phyloP scores from a whole-genome alignment of 2,888 invertebrate species.

The Standfussiana lucernea region DNA sequence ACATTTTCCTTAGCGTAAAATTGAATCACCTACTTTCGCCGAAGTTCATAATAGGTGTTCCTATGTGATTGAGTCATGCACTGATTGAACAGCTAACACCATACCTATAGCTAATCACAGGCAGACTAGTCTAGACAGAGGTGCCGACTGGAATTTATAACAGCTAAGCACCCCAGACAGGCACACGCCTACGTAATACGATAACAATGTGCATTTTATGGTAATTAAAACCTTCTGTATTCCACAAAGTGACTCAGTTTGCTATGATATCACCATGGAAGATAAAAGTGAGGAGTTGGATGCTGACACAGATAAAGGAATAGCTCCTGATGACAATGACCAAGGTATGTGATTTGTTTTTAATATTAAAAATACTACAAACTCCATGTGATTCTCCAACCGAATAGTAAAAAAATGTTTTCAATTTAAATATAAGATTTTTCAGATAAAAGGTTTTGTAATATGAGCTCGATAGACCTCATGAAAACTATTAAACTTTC shows the following conservation, averaged over 20 bases:
- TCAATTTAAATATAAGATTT: background rate
- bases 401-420: background rate
- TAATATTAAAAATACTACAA: background rate
- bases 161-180: slow-evolving; percentile 53
- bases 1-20: slow-evolving; percentile 4
- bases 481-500: slow-evolving; percentile 39
- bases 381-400: background rate
- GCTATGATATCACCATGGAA: slow-evolving; percentile 36
- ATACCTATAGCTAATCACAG: slow-evolving; percentile 41
- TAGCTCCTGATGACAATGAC: slow-evolving; percentile 50
- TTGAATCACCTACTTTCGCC: slow-evolving; percentile 17
- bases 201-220: slow-evolving; percentile 49
- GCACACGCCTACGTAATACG: slow-evolving; percentile 56
- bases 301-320: slow-evolving; percentile 44
- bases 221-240: slow-evolving; percentile 28
- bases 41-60: slow-evolving; percentile 22
- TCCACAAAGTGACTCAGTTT: slow-evolving; percentile 25
- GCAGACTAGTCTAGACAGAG: slow-evolving; percentile 64
- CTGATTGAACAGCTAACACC: slow-evolving; percentile 33
- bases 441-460: background rate
- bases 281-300: slow-evolving; percentile 30
- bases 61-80: slow-evolving; percentile 27
- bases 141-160: slow-evolving; percentile 62
- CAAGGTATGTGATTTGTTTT: slow-evolving; percentile 60
- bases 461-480: background rate